Evolutionary conservation across 2,888 invertebrate genomes (phyloP).

Genomic region (Glomeris marginata): DNA sequence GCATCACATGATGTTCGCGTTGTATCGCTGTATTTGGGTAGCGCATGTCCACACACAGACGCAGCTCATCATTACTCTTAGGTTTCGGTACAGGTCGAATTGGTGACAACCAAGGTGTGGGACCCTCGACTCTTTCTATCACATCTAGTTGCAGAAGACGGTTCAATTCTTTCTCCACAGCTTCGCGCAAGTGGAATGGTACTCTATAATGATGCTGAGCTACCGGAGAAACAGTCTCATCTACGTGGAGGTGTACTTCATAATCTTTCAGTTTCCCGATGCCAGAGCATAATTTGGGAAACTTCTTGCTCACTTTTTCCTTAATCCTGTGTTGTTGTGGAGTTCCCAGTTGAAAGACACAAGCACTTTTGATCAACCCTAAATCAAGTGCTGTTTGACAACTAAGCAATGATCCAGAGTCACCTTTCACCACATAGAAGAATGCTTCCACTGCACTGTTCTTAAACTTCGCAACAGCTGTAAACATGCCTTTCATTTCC

Average conservation of each 20-base stretch:
- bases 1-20: constrained; percentile 7
- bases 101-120: constrained; percentile 14
- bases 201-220: constrained; percentile 16
- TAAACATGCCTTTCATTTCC: too few relatives aligned
- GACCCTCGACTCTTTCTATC: background rate
- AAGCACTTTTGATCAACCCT: too few relatives aligned
- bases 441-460: too few relatives aligned
- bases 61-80: background rate
- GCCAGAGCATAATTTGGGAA: background rate
- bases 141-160: constrained; percentile 8
- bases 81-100: constrained; percentile 15
- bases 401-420: too few relatives aligned
- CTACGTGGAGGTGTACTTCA: background rate
- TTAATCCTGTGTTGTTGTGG: too few relatives aligned
- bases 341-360: too few relatives aligned
- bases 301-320: too few relatives aligned
- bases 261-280: background rate
- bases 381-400: too few relatives aligned
- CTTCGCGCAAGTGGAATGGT: constrained; percentile 18
- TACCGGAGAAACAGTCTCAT: constrained; percentile 14
- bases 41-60: constrained; percentile 13
- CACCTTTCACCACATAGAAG: too few relatives aligned
- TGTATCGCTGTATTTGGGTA: constrained; percentile 9
- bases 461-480: too few relatives aligned
- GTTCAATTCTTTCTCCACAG: constrained; percentile 5